Conservation (phyloP, 2,113 vertebrate species). For the Laticauda laticaudata region DNA sequence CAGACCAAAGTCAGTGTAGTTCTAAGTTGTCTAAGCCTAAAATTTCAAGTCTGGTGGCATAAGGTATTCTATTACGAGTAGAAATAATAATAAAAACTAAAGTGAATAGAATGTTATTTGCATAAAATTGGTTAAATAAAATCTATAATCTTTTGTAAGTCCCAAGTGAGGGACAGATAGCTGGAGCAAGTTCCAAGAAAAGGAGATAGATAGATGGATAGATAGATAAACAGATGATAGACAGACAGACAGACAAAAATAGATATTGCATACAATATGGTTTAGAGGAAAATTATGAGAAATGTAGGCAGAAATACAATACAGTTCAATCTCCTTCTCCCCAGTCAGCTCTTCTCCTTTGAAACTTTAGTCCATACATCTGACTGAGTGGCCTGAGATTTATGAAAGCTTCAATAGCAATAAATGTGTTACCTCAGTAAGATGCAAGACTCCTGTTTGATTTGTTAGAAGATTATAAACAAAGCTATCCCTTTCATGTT, state of each 20-base stretch:
- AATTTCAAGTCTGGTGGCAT: too few species aligned
- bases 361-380: neutral
- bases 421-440: neutral
- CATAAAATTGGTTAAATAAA: neutral
- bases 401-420: neutral
- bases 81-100: neutral
- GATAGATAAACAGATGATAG: fast-evolving
- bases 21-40: too few species aligned
- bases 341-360: neutral
- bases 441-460: neutral
- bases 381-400: neutral
- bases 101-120: neutral
- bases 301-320: neutral
- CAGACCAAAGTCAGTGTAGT: too few species aligned
- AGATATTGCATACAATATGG: neutral
- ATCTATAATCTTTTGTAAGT: neutral
- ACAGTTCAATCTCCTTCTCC: neutral
- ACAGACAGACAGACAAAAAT: neutral
- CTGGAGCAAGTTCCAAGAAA: neutral
- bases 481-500: neutral
- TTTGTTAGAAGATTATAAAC: neutral
- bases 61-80: too few species aligned
- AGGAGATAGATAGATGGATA: neutral
- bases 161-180: neutral
- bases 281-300: neutral